Percentiles rank a stretch among this genome's conserved stretches.
phyloP scores from a whole-genome alignment of 2,888 invertebrate genomes.

The Blastobasis lacticolella region DNA sequence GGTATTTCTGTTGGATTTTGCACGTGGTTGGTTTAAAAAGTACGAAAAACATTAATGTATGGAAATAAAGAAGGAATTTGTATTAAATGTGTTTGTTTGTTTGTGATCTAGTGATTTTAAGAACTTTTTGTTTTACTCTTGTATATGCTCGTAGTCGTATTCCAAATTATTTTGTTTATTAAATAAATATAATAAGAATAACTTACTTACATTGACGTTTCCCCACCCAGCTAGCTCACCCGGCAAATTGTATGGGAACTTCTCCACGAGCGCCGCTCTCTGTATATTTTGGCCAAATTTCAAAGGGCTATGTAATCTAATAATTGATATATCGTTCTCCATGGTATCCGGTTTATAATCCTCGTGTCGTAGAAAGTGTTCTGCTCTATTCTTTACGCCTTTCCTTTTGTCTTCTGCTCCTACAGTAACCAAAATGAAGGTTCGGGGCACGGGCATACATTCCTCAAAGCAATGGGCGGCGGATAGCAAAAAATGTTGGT shows the following conservation, averaged over 20 bases:
- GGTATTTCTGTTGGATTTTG: too few species aligned
- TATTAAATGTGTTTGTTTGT: too few species aligned
- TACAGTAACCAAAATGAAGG: conserved; percentile 8
- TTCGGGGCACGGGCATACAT: conserved; percentile 3
- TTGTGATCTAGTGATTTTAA: too few species aligned
- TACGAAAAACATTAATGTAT: too few species aligned
- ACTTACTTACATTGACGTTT: conserved; percentile 6
- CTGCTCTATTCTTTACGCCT: conserved; percentile 4
- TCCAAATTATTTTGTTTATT: background rate
- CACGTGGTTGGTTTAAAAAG: too few species aligned
- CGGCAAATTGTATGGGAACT: background rate
- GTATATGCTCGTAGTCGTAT: too few species aligned
- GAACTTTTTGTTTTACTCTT: too few species aligned
- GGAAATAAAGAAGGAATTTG: too few species aligned
- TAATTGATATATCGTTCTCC: conserved; percentile 18
- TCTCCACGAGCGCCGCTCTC: conserved; percentile 4
- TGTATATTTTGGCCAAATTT: background rate
- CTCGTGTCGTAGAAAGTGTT: conserved; percentile 9
- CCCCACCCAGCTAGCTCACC: conserved; percentile 11
- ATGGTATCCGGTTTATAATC: conserved; percentile 6
- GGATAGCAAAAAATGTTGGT: conserved; percentile 25
- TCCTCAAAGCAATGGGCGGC: conserved; percentile 30
- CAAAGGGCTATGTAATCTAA: conserved; percentile 3
- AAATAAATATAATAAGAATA: background rate
- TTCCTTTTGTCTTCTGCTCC: conserved; percentile 17